Conservation (phyloP, 2,888 invertebrate genomes). For the Tinea pellionella region DNA sequence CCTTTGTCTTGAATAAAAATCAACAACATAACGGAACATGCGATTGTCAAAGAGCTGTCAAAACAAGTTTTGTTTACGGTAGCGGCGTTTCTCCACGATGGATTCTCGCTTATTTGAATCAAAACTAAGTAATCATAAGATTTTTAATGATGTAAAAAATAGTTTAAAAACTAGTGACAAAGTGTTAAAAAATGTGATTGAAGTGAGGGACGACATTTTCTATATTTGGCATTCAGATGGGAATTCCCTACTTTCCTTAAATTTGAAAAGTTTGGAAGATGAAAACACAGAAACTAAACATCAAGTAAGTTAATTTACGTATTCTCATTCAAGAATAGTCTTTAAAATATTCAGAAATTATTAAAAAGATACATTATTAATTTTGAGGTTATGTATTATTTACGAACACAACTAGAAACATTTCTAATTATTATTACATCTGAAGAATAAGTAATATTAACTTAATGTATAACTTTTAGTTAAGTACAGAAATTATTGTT, state of each 20-base stretch:
- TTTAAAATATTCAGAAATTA: too few relatives aligned
- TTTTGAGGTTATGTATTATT: conserved; percentile 35
- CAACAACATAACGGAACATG: neutral
- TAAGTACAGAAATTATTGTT: too few relatives aligned
- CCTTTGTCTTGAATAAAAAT: too few relatives aligned
- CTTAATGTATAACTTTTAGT: too few relatives aligned
- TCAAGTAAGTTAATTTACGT: conserved; percentile 57
- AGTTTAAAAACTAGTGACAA: conserved; percentile 65
- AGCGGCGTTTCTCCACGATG: conserved; percentile 40
- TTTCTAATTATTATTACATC: too few relatives aligned
- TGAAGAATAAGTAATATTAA: too few relatives aligned
- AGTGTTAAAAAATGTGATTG: conserved; percentile 70
- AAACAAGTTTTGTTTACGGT: neutral
- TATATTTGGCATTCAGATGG: conserved; percentile 76
- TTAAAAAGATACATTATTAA: neutral
- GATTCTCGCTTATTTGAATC: conserved; percentile 69
- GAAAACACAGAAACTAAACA: conserved; percentile 63
- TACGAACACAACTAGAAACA: neutral
- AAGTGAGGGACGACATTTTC: conserved; percentile 74
- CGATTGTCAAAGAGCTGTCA: neutral
- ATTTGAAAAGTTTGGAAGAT: conserved; percentile 63
- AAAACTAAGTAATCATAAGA: conserved; percentile 68
- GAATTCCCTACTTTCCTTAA: conserved; percentile 73
- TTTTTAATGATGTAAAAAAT: conserved; percentile 70
- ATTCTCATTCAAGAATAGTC: too few relatives aligned